phyloP scores from a whole-genome alignment of 2,888 invertebrate genomes.

The Harpalus rufipes region DNA sequence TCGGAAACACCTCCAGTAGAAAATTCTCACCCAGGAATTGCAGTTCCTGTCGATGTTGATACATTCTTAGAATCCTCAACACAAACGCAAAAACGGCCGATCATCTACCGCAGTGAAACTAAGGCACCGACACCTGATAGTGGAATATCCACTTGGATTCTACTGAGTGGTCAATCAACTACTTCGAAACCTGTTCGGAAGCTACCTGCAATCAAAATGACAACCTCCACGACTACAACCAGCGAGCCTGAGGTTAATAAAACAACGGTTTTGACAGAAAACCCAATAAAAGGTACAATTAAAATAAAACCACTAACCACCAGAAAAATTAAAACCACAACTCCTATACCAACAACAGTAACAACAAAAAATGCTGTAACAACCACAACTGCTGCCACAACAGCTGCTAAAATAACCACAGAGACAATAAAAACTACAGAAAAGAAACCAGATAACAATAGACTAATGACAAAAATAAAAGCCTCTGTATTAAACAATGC shows the following conservation, averaged over 20 bases:
- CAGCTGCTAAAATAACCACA: slow-evolving; percentile 76
- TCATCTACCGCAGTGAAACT: slow-evolving; percentile 74
- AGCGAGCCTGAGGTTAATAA: slow-evolving; percentile 75
- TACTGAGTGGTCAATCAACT: slow-evolving; percentile 81
- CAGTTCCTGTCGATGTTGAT: slow-evolving; percentile 80
- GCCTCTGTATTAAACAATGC: slow-evolving; percentile 81
- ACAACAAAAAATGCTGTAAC: slow-evolving; percentile 74
- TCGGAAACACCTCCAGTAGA: slow-evolving; percentile 74
- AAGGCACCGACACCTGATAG: slow-evolving; percentile 80
- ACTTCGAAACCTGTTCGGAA: slow-evolving; percentile 72
- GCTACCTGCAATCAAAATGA: slow-evolving; percentile 70
- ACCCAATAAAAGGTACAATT: slow-evolving; percentile 69
- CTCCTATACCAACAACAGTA: slow-evolving; percentile 72
- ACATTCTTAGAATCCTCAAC: slow-evolving; percentile 72
- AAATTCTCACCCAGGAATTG: slow-evolving; percentile 83
- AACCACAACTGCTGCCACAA: slow-evolving; percentile 74
- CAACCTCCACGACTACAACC: slow-evolving; percentile 77
- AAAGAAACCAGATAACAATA: slow-evolving; percentile 48
- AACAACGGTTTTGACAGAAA: slow-evolving; percentile 72
- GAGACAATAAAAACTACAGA: slow-evolving; percentile 66
- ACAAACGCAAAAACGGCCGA: slow-evolving; percentile 72
- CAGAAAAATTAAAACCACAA: slow-evolving; percentile 66
- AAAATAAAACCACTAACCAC: slow-evolving; percentile 69
- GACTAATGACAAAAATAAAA: slow-evolving; percentile 80
- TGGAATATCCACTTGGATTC: slow-evolving; percentile 88